These are phyloP conservation scores for Triops cancriformis DNA, from an alignment of 1,140 invertebrate species.

Conservation along the genomic window DNA sequence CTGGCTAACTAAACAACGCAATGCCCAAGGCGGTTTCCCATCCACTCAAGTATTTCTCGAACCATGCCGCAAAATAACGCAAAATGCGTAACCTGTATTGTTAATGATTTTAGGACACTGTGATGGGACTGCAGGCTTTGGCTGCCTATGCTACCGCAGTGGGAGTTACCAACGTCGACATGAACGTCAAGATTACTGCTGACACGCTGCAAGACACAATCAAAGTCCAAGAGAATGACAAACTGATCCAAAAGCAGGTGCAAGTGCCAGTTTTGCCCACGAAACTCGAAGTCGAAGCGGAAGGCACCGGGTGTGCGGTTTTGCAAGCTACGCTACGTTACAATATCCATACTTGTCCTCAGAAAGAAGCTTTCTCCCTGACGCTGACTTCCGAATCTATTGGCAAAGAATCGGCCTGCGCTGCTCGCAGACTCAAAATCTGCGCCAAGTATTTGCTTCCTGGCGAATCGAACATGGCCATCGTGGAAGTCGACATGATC, in stretches of 20 bases:
- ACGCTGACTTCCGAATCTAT: slow-evolving; percentile 22
- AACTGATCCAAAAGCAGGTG: too few species aligned
- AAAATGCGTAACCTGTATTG: background rate
- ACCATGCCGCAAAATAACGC: background rate
- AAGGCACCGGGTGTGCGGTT: slow-evolving; percentile 49
- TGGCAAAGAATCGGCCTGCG: slow-evolving; percentile 33
- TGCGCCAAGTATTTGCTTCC: slow-evolving; percentile 41
- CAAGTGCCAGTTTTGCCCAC: too few species aligned
- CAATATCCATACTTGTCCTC: slow-evolving; percentile 40
- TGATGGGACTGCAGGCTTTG: slow-evolving; percentile 53
- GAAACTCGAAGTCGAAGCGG: slow-evolving; percentile 42
- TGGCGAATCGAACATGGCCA: slow-evolving; percentile 51
- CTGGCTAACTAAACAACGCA: slow-evolving; percentile 68
- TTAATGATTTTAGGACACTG: slow-evolving; percentile 44
- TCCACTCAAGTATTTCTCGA: slow-evolving; percentile 45
- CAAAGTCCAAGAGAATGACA: too few species aligned
- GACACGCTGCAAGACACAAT: too few species aligned
- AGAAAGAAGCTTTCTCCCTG: slow-evolving; percentile 42
- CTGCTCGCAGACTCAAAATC: slow-evolving; percentile 39
- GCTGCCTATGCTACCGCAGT: too few species aligned
- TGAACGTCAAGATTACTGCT: too few species aligned
- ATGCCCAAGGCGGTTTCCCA: slow-evolving; percentile 68
- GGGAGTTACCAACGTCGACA: too few species aligned
- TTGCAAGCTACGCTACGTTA: slow-evolving; percentile 46
- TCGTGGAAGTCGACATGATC: slow-evolving; percentile 54